Evolutionary conservation across 2,113 vertebrate genomes (phyloP).

Genomic region (Physeter macrocephalus): DNA sequence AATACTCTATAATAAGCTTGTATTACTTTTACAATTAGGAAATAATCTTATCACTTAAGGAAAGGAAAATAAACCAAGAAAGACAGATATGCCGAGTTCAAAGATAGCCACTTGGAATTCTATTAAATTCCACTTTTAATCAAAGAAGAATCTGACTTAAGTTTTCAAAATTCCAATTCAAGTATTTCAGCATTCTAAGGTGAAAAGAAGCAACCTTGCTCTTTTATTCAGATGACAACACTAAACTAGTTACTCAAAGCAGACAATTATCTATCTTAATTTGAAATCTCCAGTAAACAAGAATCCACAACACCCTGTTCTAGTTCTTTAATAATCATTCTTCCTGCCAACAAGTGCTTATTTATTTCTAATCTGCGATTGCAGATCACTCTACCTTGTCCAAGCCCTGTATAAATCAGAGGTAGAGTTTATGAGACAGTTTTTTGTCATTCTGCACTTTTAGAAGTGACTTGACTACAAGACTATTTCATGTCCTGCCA

Average conservation of each 20-base stretch:
- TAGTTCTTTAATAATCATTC: slow-evolving; percentile 25
- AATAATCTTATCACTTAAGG: not conserved
- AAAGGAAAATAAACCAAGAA: not conserved
- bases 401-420: not conserved
- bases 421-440: not conserved
- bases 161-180: slow-evolving; percentile 19
- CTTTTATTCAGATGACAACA: not conserved
- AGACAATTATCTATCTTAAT: not conserved
- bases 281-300: slow-evolving; percentile 33
- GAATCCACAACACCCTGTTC: not conserved
- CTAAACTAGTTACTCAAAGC: not conserved
- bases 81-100: not conserved
- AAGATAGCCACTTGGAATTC: not conserved
- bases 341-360: slow-evolving; percentile 13
- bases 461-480: not conserved
- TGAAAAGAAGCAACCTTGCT: not conserved
- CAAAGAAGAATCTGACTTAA: slow-evolving; percentile 1
- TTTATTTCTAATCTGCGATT: slow-evolving; percentile 1
- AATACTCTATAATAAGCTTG: not conserved
- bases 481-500: not conserved
- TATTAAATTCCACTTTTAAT: not conserved
- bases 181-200: not conserved
- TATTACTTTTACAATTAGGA: not conserved
- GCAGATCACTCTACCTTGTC: not conserved
- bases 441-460: not conserved